Evolutionary conservation across 2,888 invertebrate species (phyloP).

Genomic region (Coelinius sp.): DNA sequence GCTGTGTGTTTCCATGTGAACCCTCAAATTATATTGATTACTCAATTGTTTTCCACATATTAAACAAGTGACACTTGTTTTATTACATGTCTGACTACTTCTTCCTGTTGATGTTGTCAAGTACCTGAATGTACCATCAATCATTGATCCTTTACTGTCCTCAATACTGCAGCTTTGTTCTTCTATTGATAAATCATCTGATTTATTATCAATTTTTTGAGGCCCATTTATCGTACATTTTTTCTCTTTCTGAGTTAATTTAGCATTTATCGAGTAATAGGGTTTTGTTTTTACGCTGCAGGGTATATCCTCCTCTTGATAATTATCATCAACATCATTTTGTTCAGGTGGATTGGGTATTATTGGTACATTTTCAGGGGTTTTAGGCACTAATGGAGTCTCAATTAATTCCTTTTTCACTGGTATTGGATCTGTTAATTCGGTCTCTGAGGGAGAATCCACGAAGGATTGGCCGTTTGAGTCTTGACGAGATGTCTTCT

Average conservation of each 20-base stretch:
- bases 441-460: slow-evolving; percentile 40
- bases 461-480: slow-evolving; percentile 55
- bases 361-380: slow-evolving; percentile 42
- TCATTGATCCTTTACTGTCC: slow-evolving; percentile 58
- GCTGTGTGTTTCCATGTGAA: slow-evolving; percentile 92
- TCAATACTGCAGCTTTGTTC: slow-evolving; percentile 57
- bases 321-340: slow-evolving; percentile 57
- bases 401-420: slow-evolving; percentile 56
- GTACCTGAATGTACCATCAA: slow-evolving; percentile 43
- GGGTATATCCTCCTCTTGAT: slow-evolving; percentile 60
- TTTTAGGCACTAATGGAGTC: slow-evolving; percentile 44
- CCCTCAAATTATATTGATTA: slow-evolving; percentile 91
- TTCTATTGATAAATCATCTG: slow-evolving; percentile 47
- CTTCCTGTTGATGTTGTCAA: slow-evolving; percentile 25
- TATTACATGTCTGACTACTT: slow-evolving; percentile 56
- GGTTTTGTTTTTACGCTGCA: slow-evolving; percentile 69
- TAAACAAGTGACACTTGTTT: slow-evolving; percentile 79
- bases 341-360: slow-evolving; percentile 43
- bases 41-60: slow-evolving; percentile 90
- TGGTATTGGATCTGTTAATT: slow-evolving; percentile 33
- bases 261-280: slow-evolving; percentile 68
- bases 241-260: slow-evolving; percentile 63
- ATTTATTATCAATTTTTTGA: slow-evolving; percentile 49
- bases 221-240: slow-evolving; percentile 37
- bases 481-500: slow-evolving; percentile 54